phyloP scores from a whole-genome alignment of 1,140 invertebrate species.

The Aphis gossypii region DNA sequence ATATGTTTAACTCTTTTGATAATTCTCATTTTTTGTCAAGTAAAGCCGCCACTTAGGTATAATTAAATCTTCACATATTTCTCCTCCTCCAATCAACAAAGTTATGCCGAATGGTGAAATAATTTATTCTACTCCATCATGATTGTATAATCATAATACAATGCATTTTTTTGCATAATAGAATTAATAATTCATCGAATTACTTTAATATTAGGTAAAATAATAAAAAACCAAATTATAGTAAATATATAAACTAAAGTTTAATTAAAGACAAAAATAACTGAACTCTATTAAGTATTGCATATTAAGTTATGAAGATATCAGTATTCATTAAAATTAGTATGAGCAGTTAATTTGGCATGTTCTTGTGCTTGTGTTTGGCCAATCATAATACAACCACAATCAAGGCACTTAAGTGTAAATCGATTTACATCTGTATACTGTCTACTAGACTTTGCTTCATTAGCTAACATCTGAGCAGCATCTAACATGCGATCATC shows the following conservation, averaged over 20 bases:
- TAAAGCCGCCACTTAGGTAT: background rate
- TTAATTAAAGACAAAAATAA: background rate
- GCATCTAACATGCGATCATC: conserved; percentile 77
- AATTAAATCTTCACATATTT: background rate
- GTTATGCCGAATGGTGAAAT: background rate
- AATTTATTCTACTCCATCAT: background rate
- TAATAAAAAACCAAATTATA: background rate
- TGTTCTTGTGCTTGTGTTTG: conserved; percentile 82
- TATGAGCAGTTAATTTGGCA: conserved; percentile 84
- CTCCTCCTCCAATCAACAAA: background rate
- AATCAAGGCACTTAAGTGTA: conserved; percentile 81
- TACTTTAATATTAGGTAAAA: background rate
- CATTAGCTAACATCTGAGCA: conserved; percentile 83
- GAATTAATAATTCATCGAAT: background rate
- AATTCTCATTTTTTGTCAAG: background rate
- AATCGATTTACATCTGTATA: conserved; percentile 91
- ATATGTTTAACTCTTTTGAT: background rate
- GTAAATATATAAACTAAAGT: background rate
- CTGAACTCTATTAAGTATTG: background rate
- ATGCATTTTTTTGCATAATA: background rate
- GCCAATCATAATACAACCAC: conserved; percentile 77
- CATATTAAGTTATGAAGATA: background rate
- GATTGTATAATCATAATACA: background rate
- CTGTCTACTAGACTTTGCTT: conserved; percentile 86
- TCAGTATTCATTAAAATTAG: conserved; percentile 80